Evolutionary conservation across 2,888 invertebrate genomes (phyloP).

Genomic region (Listrodromus nycthemerus): DNA sequence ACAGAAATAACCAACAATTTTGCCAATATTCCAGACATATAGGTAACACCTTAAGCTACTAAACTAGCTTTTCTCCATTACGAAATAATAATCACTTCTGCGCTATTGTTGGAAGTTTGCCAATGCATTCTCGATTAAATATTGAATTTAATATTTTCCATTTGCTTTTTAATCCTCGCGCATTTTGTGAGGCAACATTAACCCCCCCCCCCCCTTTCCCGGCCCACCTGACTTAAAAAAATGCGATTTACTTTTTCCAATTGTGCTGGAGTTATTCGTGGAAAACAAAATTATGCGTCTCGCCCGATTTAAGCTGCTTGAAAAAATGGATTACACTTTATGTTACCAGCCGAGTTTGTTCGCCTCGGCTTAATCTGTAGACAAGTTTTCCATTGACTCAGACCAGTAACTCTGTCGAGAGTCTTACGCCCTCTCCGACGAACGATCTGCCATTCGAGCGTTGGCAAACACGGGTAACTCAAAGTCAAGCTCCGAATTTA

Average conservation of each 20-base stretch:
- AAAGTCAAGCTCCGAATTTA: conserved; percentile 51
- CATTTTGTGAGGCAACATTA: no score
- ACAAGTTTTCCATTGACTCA: background rate
- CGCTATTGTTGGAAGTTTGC: background rate
- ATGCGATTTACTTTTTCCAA: no score
- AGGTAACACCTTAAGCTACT: conserved; percentile 3
- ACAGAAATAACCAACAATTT: background rate
- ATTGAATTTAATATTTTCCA: background rate
- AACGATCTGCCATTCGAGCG: background rate
- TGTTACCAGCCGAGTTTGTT: background rate
- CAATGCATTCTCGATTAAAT: background rate
- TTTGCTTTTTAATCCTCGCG: no score
- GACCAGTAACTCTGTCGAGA: background rate
- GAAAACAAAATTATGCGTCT: no score
- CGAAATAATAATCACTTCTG: background rate
- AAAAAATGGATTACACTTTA: no score
- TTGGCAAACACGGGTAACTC: conserved; percentile 49
- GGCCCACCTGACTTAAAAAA: no score
- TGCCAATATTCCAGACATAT: background rate
- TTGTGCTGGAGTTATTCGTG: no score
- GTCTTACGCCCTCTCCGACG: background rate
- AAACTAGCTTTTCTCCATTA: background rate
- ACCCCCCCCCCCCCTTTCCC: no score
- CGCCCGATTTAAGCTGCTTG: no score
- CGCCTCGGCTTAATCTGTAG: background rate